Evolutionary conservation across 2,113 vertebrate species (phyloP), one percentile per base, ranked within the genome.

Genomic region (Jaculus jaculus): DNA sequence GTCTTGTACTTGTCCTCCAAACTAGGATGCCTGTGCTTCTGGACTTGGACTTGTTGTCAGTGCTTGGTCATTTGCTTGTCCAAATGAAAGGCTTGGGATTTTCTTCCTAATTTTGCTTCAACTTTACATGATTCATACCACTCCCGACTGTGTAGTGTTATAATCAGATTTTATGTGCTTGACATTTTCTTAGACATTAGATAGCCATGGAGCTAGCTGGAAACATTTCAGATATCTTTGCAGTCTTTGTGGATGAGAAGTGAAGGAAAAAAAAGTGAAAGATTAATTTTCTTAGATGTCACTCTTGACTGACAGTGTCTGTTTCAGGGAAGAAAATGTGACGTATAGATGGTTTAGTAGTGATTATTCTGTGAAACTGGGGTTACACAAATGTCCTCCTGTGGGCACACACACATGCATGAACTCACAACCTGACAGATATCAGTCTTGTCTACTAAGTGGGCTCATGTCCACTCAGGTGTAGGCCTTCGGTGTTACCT

Each of bases 171-270:
- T 83, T 82, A 51, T 77, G 30, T 20, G 18, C 51, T 58, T 85
- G 83, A 74, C 60, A 34, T 80, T 85, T 90, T 84, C 51, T 87
- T 93, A 60, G 78, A 37, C 54, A 47, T 58, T 66, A 81, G 60
- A 18, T 8, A 71, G 11, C 26, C 32, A 47, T 34, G 47, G 73
- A 86, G 66, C 60, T 80, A 30, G 68, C 72, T 61, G 66, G n/a
- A 71, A 72, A 60, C n/a, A 72, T 60, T 71, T 68, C 26, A 81
- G 37, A 63, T 84, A 32, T 84, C 2, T 80, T 93, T 61, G 26
- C 20, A 15, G 9, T 90, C 39, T 93, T 74, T 87, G 23, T 93
- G 71, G 30, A 13, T 91, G 34, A 84, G 72, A 90, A 84, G 23
- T 84, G 32, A 68, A 68, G 73, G 28, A 80, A 77, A 82, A 77